Conservation (phyloP, 2,113 vertebrate genomes). For the Sturnira hondurensis region DNA sequence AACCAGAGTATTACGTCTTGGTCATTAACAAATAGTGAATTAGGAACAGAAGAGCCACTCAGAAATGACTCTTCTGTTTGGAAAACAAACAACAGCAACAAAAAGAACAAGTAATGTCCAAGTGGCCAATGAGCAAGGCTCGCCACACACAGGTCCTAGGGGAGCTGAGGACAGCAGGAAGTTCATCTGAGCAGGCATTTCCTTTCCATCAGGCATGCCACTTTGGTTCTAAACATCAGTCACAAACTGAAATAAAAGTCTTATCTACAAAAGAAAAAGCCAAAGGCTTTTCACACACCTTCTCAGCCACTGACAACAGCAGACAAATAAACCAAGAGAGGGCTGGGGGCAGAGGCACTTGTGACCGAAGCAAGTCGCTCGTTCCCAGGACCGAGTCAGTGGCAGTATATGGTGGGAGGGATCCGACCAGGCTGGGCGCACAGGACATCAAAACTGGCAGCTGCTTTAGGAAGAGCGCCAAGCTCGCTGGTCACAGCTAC, state of each 20-base stretch:
- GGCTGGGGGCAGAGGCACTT: background rate
- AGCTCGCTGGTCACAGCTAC: background rate
- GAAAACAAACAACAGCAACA: background rate
- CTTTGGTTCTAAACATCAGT: background rate
- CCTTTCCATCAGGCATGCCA: background rate
- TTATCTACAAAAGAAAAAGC: slow-evolving; percentile 18
- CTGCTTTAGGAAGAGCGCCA: too few relatives aligned
- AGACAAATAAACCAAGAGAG: background rate
- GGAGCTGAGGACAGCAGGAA: background rate
- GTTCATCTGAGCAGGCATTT: background rate
- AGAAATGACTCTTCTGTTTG: background rate
- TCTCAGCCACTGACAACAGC: background rate
- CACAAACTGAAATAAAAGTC: background rate
- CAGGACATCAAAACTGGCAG: accelerated
- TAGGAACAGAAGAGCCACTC: background rate
- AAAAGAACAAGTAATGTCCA: background rate
- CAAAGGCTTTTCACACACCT: background rate
- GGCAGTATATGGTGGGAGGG: background rate
- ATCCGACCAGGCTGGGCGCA: background rate
- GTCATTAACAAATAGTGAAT: background rate
- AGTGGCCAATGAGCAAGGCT: background rate
- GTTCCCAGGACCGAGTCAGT: background rate
- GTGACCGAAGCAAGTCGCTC: background rate
- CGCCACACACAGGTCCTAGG: background rate
- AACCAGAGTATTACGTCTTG: background rate